These are phyloP conservation scores for Crotalus helleri DNA, from an alignment of 2,113 vertebrate species.

Conservation along the genomic window DNA sequence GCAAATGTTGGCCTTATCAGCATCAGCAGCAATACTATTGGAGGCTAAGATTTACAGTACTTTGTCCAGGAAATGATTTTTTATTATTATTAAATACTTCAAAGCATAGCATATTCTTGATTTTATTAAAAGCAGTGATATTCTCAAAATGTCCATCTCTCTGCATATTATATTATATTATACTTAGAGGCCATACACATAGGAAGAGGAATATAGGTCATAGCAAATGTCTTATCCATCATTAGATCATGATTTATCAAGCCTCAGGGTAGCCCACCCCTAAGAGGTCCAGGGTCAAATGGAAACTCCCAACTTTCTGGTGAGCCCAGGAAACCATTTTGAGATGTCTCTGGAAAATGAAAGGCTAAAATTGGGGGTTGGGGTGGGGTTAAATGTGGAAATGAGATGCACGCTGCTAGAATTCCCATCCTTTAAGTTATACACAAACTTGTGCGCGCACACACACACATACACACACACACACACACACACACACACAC, in stretches of 20 bases:
- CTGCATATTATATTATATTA: neutral
- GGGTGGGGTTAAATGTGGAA: neutral
- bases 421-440: neutral
- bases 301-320: neutral
- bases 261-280: neutral
- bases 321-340: neutral
- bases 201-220: neutral
- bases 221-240: neutral
- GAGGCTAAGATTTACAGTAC: neutral
- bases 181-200: neutral
- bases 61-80: neutral
- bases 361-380: neutral
- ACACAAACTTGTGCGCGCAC: too few species aligned
- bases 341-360: neutral
- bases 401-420: neutral
- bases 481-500: too few species aligned
- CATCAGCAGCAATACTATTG: neutral
- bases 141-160: neutral
- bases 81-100: neutral
- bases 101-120: neutral
- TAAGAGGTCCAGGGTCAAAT: neutral
- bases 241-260: neutral
- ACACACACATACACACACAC: too few species aligned
- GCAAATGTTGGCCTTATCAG: neutral
- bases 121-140: neutral